A percentile compares a stretch with the other conserved stretches of the same genome.
phyloP scores from a whole-genome alignment of 2,113 vertebrate species.

The Ibidorhyncha struthersii region DNA sequence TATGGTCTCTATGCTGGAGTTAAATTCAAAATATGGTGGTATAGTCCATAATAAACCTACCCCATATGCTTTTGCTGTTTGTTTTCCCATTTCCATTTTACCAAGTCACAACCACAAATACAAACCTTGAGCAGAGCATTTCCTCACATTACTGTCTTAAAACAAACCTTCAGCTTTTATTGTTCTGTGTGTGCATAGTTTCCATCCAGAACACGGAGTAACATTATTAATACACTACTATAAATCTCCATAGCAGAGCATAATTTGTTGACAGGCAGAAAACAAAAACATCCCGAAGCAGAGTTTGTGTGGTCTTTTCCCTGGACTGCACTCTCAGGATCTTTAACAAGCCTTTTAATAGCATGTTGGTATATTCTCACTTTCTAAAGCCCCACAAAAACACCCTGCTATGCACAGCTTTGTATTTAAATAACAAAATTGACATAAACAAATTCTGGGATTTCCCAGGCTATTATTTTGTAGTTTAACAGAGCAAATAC shows the following conservation, averaged over 20 bases:
- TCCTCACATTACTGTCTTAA: background rate
- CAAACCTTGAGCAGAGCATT: background rate
- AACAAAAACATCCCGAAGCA: slow-evolving; percentile 13
- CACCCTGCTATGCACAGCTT: background rate
- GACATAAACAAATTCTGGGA: background rate
- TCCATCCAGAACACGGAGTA: background rate
- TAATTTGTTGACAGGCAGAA: slow-evolving; percentile 28
- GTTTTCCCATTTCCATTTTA: background rate
- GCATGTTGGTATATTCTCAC: background rate
- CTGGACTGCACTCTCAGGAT: background rate
- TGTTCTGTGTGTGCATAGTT: background rate
- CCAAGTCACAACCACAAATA: background rate
- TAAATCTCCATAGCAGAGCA: background rate
- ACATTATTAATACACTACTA: background rate
- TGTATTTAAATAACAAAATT: background rate
- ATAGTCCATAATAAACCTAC: background rate
- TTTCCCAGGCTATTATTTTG: background rate
- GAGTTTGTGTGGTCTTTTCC: slow-evolving; percentile 15
- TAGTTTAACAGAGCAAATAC: background rate
- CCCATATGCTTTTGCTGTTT: background rate
- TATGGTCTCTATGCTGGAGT: background rate
- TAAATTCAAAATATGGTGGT: background rate
- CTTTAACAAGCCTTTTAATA: background rate
- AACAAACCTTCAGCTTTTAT: background rate
- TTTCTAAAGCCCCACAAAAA: background rate